Base-by-base conservation (phyloP, 2,113 vertebrate species). In the Lophura nycthemera region DNA sequence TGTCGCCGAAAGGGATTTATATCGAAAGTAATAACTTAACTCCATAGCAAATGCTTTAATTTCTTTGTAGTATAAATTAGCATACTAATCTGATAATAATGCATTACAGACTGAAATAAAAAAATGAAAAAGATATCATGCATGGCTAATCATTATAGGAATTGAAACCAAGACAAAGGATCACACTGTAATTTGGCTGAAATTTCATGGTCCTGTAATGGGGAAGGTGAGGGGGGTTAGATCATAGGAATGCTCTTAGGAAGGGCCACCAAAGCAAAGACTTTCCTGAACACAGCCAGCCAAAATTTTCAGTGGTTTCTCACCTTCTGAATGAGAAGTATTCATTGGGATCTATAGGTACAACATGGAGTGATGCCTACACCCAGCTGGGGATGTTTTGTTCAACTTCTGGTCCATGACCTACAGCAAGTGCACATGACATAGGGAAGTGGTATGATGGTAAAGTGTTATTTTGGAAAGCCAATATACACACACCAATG, bases 31-130 rank as follows among this genome's bases (percentile, higher is more conserved):
- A 94, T 92, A 89, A 90, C 50, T 93, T 91, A 90, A 91, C 4
- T 2, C 88, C 59, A 75, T 1, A 3, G 90, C 63, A 86, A 94
- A 91, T 71, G 72, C 67, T 94, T 94, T 94, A 63, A 91, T 95
- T 95, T 88, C 92, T 91, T 91, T 91, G 95, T 88, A 75, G 92
- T 86, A 86, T 80, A 83, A 95, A 95, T 95, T 95, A 92, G 80
- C 90, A 92, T 86, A 67, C 24, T 95, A 89, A 95, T 92, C 92
- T 92, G 84, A 94, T 95, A 92, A 92, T 83, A 86, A 92, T 86
- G 34, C 43, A 80, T 92, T 92, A 92, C 29, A 73, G 66, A 25
- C 43, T 5, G 9, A 0, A 6, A 63, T 54, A 50, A 43, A 47
- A 48, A 42, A 43, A 54, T 36, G 11, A 42, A 38, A 38, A 43